A percentile compares a stretch with the other conserved stretches of the same genome.
Evolutionary conservation across 2,797 vertebrate genomes (phyloP).

Genomic region (Argentina silus): DNA sequence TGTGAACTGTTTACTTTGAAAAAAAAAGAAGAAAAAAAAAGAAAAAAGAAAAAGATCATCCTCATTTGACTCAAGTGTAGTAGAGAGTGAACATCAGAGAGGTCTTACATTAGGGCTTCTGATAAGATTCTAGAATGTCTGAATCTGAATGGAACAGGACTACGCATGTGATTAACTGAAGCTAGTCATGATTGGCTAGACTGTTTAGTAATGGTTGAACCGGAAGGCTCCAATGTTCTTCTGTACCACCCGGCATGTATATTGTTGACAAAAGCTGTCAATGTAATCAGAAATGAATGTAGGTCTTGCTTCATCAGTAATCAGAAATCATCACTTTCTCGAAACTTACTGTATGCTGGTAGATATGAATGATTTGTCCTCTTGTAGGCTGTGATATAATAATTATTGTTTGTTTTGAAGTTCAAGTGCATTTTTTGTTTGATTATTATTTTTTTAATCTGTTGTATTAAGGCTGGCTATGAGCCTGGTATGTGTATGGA

Average conservation of each 20-base stretch:
- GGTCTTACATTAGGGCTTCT: constrained; percentile 35
- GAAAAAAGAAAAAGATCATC: not conserved
- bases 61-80: too few species aligned
- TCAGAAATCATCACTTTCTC: constrained; percentile 49
- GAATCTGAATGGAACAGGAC: constrained; percentile 16
- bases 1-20: constrained; percentile 42
- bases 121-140: not conserved
- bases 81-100: not conserved
- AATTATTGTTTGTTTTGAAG: constrained; percentile 48
- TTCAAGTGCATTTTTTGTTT: constrained; percentile 58
- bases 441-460: constrained; percentile 51
- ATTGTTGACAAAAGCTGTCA: constrained; percentile 22
- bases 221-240: constrained; percentile 26
- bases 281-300: constrained; percentile 56
- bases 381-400: constrained; percentile 56
- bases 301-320: constrained; percentile 47
- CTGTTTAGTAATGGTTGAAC: constrained; percentile 43
- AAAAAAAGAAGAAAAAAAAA: constrained; percentile 1
- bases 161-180: constrained; percentile 27
- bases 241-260: constrained; percentile 12
- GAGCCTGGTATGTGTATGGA: constrained; percentile 52
- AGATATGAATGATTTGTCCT: constrained; percentile 56
- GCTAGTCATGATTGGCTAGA: constrained; percentile 41
- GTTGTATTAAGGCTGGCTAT: constrained; percentile 59
- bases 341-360: constrained; percentile 52